Evolutionary conservation across 1,140 invertebrate species (phyloP).

Genomic region (Aleiodes sp.): DNA sequence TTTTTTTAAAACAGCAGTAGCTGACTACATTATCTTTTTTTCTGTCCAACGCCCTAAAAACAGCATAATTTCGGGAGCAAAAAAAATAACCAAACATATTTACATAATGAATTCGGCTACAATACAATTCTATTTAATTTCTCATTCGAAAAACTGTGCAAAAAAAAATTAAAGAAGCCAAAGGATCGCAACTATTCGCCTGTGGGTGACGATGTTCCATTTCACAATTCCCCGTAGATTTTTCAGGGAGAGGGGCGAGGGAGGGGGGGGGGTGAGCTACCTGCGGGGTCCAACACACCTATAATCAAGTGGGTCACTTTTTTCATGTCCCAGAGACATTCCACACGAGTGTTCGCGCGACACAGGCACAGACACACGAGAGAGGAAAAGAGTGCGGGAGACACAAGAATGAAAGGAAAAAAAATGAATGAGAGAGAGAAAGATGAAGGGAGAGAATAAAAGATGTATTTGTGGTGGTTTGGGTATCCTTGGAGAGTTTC

Average conservation of each 20-base stretch:
- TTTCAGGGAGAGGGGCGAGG: constrained; percentile 16
- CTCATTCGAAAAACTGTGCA: neutral
- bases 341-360: constrained; percentile 28
- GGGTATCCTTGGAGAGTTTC: constrained; percentile 7
- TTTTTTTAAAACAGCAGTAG: no score
- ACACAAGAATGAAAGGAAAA: neutral
- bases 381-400: neutral
- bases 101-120: neutral
- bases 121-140: constrained; percentile 17
- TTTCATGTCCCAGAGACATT: constrained; percentile 32
- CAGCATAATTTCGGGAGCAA: no score
- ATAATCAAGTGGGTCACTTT: constrained; percentile 52
- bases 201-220: constrained; percentile 6
- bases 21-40: no score
- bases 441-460: neutral
- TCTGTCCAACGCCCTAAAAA: no score
- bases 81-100: no score
- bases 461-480: constrained; percentile 18
- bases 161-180: no score
- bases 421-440: constrained; percentile 10
- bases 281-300: constrained; percentile 39
- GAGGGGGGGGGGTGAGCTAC: constrained; percentile 35
- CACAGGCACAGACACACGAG: neutral
- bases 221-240: constrained; percentile 13
- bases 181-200: neutral